phyloP scores from a whole-genome alignment of 2,888 invertebrate species.

The Macrosoma leucophasiata region DNA sequence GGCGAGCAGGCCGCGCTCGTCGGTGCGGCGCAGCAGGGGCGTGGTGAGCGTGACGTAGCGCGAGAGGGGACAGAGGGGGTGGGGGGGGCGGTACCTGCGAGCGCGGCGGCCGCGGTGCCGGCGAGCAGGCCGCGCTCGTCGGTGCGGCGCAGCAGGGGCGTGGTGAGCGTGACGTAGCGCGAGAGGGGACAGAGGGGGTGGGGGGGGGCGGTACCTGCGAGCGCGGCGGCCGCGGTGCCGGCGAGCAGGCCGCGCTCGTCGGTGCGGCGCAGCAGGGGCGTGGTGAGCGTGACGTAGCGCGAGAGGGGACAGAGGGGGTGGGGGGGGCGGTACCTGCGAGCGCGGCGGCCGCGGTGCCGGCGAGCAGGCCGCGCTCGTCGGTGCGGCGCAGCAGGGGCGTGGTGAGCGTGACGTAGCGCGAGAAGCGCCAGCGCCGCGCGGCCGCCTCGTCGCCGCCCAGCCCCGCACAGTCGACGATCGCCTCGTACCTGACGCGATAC shows the following conservation, averaged over 20 bases:
- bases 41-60: slow-evolving; percentile 87
- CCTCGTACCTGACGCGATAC: slow-evolving; percentile 81
- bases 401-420: slow-evolving; percentile 87
- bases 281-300: slow-evolving; percentile 87
- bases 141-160: slow-evolving; percentile 86
- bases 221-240: slow-evolving; percentile 67
- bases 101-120: slow-evolving; percentile 78
- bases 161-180: slow-evolving; percentile 87
- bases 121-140: slow-evolving; percentile 83
- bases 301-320: slow-evolving; percentile 60
- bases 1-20: slow-evolving; percentile 80
- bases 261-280: slow-evolving; percentile 86
- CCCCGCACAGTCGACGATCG: slow-evolving; percentile 90
- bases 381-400: slow-evolving; percentile 87
- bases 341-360: slow-evolving; percentile 78
- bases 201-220: slow-evolving; percentile 30
- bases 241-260: slow-evolving; percentile 94
- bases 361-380: slow-evolving; percentile 82
- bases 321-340: slow-evolving; percentile 31
- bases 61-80: slow-evolving; percentile 61
- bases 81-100: slow-evolving; percentile 30
- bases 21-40: slow-evolving; percentile 87
- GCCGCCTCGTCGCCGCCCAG: slow-evolving; percentile 77
- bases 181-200: slow-evolving; percentile 74
- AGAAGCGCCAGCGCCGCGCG: slow-evolving; percentile 74